Conservation (phyloP, 1,140 invertebrate species). For the Euura lappo region DNA sequence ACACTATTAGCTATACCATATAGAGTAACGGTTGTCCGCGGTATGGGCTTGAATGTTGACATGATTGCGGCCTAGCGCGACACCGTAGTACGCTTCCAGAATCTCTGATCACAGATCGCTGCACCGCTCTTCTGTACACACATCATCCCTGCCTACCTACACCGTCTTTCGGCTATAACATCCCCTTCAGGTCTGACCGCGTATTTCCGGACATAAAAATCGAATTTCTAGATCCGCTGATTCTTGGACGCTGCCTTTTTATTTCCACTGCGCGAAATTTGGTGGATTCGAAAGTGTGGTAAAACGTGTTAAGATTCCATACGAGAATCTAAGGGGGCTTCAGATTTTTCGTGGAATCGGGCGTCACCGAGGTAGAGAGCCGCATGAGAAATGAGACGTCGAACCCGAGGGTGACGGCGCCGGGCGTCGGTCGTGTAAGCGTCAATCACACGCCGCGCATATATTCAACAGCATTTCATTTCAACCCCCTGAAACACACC, state of each 20-base stretch:
- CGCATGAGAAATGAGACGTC: slow-evolving; percentile 6
- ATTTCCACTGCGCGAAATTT: no score
- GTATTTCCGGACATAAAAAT: no score
- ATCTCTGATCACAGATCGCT: slow-evolving; percentile 48
- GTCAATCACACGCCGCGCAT: slow-evolving; percentile 6
- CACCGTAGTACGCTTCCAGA: slow-evolving; percentile 44
- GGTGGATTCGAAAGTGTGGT: no score
- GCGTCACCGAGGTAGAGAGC: slow-evolving; percentile 1
- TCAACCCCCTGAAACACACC: slow-evolving; percentile 1
- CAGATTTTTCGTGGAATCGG: background rate
- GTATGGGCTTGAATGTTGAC: slow-evolving; percentile 53
- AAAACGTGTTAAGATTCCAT: no score
- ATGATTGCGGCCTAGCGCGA: slow-evolving; percentile 55
- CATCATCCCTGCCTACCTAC: no score
- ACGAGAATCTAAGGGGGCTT: no score
- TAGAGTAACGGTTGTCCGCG: slow-evolving; percentile 21
- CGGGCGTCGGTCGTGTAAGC: slow-evolving; percentile 3
- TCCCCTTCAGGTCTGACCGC: no score
- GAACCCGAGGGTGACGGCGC: background rate
- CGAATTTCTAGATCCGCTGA: no score
- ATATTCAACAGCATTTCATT: slow-evolving; percentile 3
- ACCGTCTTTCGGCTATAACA: no score
- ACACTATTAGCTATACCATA: background rate
- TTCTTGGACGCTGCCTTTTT: no score
- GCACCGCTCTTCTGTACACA: no score